Evolutionary conservation across 2,113 vertebrate species (phyloP).

Genomic region (Mustelus asterias): DNA sequence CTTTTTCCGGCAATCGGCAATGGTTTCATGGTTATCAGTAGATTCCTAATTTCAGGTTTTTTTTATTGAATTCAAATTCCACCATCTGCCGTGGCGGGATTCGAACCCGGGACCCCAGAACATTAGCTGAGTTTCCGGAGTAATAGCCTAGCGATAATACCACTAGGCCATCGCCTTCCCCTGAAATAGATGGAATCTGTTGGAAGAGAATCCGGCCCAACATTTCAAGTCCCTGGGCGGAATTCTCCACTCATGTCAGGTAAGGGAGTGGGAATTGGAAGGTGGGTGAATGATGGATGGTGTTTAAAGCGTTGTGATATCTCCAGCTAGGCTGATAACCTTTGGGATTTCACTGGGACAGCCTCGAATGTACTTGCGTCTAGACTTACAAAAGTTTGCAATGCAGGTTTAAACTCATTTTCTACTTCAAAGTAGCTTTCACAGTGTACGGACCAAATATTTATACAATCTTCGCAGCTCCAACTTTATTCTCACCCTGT

Average conservation of each 20-base stretch:
- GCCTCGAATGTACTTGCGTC: background rate
- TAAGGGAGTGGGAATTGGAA: background rate
- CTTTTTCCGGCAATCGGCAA: too few species aligned
- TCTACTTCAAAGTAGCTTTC: constrained; percentile 26
- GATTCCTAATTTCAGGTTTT: too few species aligned
- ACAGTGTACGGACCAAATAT: background rate
- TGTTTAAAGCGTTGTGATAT: background rate
- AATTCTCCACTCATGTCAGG: too few species aligned
- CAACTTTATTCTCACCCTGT: constrained; percentile 11
- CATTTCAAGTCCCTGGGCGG: too few species aligned
- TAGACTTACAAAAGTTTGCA: background rate
- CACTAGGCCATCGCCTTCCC: too few species aligned
- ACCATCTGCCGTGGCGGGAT: too few species aligned
- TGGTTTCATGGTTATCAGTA: too few species aligned
- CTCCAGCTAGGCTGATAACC: background rate
- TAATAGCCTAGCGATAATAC: too few species aligned
- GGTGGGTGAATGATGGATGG: background rate
- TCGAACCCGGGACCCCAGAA: too few species aligned
- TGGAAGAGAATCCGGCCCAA: background rate
- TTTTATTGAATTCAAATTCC: too few species aligned
- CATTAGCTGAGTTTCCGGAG: too few species aligned
- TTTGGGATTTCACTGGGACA: background rate
- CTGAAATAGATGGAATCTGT: background rate
- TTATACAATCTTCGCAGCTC: background rate
- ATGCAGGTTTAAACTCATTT: background rate